phyloP scores from a whole-genome alignment of 2,888 invertebrate species.

The Halictus ligatus region DNA sequence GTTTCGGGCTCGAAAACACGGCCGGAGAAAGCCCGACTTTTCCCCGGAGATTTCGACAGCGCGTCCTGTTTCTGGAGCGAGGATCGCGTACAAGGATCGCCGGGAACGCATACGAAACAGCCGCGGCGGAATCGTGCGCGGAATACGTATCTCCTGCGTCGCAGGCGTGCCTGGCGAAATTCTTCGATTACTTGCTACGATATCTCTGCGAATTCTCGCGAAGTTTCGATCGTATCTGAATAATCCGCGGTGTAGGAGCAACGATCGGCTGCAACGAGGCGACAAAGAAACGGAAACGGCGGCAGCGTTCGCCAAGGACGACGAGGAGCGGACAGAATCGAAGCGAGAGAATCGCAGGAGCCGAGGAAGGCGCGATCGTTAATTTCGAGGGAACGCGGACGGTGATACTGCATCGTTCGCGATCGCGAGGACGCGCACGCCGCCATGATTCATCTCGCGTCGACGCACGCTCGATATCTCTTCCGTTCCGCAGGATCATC shows the following conservation, averaged over 20 bases:
- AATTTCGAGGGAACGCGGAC: not conserved
- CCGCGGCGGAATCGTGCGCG: conserved; percentile 49
- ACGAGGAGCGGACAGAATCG: not conserved
- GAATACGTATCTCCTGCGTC: conserved; percentile 54
- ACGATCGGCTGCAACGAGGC: not conserved
- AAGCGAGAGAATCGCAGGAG: not conserved
- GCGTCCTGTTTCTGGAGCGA: conserved; percentile 54
- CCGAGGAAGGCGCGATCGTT: not conserved
- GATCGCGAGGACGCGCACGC: not conserved
- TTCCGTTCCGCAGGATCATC: not conserved
- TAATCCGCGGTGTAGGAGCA: not conserved
- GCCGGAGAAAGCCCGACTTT: not conserved
- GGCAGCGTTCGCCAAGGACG: not conserved
- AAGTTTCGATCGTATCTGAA: not conserved
- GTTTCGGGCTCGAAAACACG: not conserved
- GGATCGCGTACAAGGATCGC: conserved; percentile 50
- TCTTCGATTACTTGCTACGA: conserved; percentile 20
- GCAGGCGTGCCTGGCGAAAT: conserved; percentile 53
- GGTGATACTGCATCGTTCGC: not conserved
- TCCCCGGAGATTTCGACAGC: not conserved
- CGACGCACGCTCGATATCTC: conserved; percentile 18
- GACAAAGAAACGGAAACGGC: not conserved
- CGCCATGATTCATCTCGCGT: conserved; percentile 52
- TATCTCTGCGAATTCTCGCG: not conserved
- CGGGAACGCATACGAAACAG: conserved; percentile 58